Evolutionary conservation across 2,888 invertebrate genomes (phyloP).

Genomic region (Ochropleura leucogaster): DNA sequence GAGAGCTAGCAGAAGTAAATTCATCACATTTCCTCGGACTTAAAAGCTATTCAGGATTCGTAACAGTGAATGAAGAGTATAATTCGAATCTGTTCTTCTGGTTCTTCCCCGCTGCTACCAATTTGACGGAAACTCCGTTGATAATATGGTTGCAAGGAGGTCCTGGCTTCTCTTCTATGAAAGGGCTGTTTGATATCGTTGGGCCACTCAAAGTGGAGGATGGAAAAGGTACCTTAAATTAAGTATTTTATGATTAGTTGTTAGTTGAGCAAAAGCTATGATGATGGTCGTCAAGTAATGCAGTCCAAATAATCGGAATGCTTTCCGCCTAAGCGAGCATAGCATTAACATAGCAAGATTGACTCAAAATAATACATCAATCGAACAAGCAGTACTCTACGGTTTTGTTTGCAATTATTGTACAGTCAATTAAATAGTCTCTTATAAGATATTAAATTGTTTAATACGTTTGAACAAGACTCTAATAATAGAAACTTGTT

Average conservation of each 20-base stretch:
- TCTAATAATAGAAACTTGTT: no score
- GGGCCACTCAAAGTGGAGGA: conserved; percentile 73
- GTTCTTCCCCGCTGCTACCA: conserved; percentile 92
- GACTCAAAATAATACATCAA: conserved; percentile 20
- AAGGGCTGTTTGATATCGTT: conserved; percentile 74
- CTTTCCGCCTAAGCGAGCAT: conserved; percentile 18
- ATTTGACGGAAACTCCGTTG: conserved; percentile 87
- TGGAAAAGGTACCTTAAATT: conserved; percentile 48
- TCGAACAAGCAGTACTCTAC: not conserved
- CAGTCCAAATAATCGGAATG: not conserved
- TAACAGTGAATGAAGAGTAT: conserved; percentile 92
- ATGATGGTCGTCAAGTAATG: not conserved
- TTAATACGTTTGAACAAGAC: no score
- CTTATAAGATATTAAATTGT: no score
- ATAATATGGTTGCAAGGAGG: conserved; percentile 96
- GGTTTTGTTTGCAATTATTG: not conserved
- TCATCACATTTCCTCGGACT: conserved; percentile 68
- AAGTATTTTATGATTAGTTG: not conserved
- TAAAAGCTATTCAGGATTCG: conserved; percentile 83
- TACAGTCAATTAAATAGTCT: no score
- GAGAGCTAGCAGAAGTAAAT: conserved; percentile 66
- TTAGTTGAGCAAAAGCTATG: not conserved
- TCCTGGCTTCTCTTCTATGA: conserved; percentile 92
- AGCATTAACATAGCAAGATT: conserved; percentile 5
- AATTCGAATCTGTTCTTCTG: conserved; percentile 95